Evolutionary conservation across 23 tunicate genomes (phyloP).

Genomic region (Halocynthia aurantium): DNA sequence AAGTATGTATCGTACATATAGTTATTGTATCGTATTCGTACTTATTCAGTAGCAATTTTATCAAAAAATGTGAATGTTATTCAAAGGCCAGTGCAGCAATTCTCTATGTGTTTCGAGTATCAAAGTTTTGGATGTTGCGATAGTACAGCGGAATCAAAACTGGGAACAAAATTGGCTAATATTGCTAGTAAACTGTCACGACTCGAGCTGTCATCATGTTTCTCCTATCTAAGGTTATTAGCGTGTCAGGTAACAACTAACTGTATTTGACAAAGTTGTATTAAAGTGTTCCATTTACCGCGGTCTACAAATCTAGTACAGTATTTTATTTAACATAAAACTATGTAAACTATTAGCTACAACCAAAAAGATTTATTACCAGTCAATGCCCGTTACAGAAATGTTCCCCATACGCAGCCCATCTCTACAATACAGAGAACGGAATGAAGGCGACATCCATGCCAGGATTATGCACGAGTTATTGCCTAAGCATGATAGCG

Average conservation of each 20-base stretch:
- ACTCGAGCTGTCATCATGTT: slow-evolving; percentile 1
- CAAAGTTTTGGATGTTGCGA: slow-evolving; percentile 62
- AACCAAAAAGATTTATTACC: background rate
- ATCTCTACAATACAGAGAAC: slow-evolving; percentile 60
- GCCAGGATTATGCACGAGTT: slow-evolving; percentile 55
- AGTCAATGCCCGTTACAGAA: slow-evolving; percentile 19
- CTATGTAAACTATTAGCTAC: no score
- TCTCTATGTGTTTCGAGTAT: slow-evolving; percentile 38
- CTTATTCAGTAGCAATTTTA: background rate
- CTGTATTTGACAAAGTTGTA: background rate
- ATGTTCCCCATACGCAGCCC: slow-evolving; percentile 93
- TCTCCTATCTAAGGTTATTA: slow-evolving; percentile 17
- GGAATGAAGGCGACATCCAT: slow-evolving; percentile 20
- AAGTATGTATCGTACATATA: slow-evolving; percentile 16
- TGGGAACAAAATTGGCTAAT: background rate
- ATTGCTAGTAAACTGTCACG: background rate
- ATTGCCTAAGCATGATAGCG: slow-evolving; percentile 14
- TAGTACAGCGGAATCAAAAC: slow-evolving; percentile 9
- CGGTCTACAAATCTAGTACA: no score
- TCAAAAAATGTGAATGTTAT: background rate
- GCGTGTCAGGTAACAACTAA: slow-evolving; percentile 78
- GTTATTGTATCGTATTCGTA: background rate
- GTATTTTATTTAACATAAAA: no score
- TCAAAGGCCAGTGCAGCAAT: slow-evolving; percentile 21
- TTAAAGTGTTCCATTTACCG: no score